phyloP scores from a whole-genome alignment of 2,888 invertebrate genomes.

The Gastrophysa polygoni region DNA sequence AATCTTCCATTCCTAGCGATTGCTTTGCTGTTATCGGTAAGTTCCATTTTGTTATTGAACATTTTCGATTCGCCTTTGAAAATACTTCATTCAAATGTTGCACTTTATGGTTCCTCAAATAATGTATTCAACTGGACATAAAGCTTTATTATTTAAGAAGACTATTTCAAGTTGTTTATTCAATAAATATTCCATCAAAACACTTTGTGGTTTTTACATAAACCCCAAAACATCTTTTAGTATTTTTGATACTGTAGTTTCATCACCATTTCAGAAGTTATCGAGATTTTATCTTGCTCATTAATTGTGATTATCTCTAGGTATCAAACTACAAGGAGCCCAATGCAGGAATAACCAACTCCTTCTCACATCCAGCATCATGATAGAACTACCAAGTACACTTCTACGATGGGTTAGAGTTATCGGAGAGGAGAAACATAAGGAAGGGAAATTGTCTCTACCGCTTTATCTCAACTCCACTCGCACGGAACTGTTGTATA shows the following conservation, averaged over 20 bases:
- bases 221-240: too few species aligned
- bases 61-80: too few species aligned
- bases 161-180: too few species aligned
- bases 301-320: conserved; percentile 58
- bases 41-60: conserved; percentile 25
- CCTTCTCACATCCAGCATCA: conserved; percentile 90
- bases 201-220: too few species aligned
- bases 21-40: conserved; percentile 61
- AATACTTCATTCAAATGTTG: too few species aligned
- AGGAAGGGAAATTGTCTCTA: conserved; percentile 77
- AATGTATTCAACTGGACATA: too few species aligned
- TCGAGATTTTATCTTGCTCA: too few species aligned
- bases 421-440: conserved; percentile 55
- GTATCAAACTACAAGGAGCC: conserved; percentile 95
- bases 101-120: too few species aligned
- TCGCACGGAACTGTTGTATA: conserved; percentile 92
- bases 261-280: too few species aligned
- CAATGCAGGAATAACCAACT: conserved; percentile 90
- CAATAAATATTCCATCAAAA: too few species aligned
- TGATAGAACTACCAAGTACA: conserved; percentile 90
- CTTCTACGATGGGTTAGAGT: conserved; percentile 82
- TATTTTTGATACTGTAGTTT: too few species aligned
- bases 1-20: conserved; percentile 49
- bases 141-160: too few species aligned
- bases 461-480: conserved; percentile 98